phyloP scores from a whole-genome alignment of 2,113 vertebrate species.

The Thalassarche chlororhynchos region DNA sequence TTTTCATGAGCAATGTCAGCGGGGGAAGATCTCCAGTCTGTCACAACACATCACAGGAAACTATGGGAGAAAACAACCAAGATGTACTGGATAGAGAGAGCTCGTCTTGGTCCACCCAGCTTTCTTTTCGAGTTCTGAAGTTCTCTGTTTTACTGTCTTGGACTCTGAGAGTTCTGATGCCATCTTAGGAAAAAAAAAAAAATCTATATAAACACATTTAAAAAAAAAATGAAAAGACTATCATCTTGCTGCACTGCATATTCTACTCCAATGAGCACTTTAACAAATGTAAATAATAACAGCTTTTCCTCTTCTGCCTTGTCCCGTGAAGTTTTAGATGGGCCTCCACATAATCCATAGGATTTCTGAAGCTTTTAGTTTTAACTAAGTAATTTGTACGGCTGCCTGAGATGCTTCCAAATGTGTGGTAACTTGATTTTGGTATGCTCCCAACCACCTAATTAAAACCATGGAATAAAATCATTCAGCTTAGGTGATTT shows the following conservation, averaged over 20 bases:
- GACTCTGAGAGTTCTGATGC: background rate
- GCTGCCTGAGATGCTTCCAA: conserved; percentile 66
- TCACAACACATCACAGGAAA: background rate
- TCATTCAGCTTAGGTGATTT: background rate
- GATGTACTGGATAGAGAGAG: background rate
- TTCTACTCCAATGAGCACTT: conserved; percentile 47
- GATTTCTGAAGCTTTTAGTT: conserved; percentile 73
- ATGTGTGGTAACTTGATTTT: conserved; percentile 28
- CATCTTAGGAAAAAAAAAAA: background rate
- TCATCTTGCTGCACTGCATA: background rate
- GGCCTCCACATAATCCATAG: conserved; percentile 64
- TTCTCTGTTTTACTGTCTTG: background rate
- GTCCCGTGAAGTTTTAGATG: conserved; percentile 37
- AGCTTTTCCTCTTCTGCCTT: conserved; percentile 39
- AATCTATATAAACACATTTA: background rate
- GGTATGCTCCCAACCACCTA: conserved; percentile 31
- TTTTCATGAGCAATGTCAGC: background rate
- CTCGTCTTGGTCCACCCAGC: background rate
- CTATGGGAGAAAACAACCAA: background rate
- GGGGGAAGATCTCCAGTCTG: background rate
- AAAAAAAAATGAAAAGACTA: background rate
- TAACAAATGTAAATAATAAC: conserved; percentile 69
- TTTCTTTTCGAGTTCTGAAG: background rate
- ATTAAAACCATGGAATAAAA: conserved; percentile 48
- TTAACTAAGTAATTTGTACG: conserved; percentile 65